Evolutionary conservation across 1,140 invertebrate species (phyloP).

Genomic region (Aleiodes sp.): DNA sequence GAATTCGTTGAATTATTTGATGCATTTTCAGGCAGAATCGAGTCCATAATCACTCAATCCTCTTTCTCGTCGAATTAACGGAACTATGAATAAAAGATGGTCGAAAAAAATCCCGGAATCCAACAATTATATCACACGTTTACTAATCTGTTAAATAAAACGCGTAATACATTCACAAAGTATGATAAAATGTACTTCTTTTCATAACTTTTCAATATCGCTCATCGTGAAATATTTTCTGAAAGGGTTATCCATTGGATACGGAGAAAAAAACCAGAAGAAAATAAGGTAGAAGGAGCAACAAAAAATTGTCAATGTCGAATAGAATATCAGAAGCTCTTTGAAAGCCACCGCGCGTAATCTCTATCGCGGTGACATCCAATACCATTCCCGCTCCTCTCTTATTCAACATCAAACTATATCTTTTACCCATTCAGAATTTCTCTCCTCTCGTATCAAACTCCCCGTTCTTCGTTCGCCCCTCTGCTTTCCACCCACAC

Average conservation of each 20-base stretch:
- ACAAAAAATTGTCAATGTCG: slow-evolving; percentile 17
- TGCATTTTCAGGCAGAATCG: too few relatives aligned
- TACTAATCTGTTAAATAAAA: too few relatives aligned
- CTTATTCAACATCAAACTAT: slow-evolving; percentile 16
- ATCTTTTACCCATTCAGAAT: slow-evolving; percentile 24
- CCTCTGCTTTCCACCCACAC: neutral
- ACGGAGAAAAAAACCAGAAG: neutral
- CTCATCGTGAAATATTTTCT: slow-evolving; percentile 5
- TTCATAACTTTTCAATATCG: slow-evolving; percentile 54
- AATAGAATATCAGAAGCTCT: slow-evolving; percentile 28
- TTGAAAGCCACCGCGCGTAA: slow-evolving; percentile 34
- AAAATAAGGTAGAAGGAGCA: slow-evolving; percentile 1
- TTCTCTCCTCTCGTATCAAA: slow-evolving; percentile 12
- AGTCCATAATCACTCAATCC: too few relatives aligned
- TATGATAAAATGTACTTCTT: neutral
- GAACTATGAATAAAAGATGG: too few relatives aligned
- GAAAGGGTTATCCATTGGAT: neutral
- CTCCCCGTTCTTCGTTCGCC: neutral
- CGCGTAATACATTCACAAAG: too few relatives aligned
- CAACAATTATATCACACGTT: too few relatives aligned
- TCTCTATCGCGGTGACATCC: slow-evolving; percentile 38
- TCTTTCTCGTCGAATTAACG: too few relatives aligned
- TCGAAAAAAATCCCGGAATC: too few relatives aligned
- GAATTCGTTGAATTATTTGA: too few relatives aligned
- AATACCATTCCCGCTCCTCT: slow-evolving; percentile 33